phyloP scores from a whole-genome alignment of 1,140 invertebrate genomes.

The Proales similis region DNA sequence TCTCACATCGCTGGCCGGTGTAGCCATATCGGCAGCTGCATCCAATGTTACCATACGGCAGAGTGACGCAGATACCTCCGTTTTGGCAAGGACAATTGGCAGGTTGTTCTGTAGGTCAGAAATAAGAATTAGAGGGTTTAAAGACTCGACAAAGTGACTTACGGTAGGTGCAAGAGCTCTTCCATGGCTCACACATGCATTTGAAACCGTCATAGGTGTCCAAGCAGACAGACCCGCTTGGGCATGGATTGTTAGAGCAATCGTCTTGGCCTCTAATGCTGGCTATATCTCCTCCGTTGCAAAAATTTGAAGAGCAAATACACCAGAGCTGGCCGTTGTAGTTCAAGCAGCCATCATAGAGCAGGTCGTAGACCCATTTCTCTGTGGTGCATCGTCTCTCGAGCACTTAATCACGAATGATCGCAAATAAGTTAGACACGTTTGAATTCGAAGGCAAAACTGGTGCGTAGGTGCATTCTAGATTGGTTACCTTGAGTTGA shows the following conservation, averaged over 20 bases:
- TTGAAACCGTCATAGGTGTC: constrained; percentile 33
- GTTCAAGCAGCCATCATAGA: constrained; percentile 29
- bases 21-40: constrained; percentile 36
- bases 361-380: constrained; percentile 25
- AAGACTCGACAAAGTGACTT: not conserved
- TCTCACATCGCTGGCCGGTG: constrained; percentile 36
- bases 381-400: constrained; percentile 23
- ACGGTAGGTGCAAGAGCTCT: constrained; percentile 33
- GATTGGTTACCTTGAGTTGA: constrained; percentile 11
- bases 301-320: constrained; percentile 33
- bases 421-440: not conserved
- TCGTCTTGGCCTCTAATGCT: constrained; percentile 28
- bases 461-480: not conserved
- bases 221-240: constrained; percentile 15
- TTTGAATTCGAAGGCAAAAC: not conserved
- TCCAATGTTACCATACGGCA: constrained; percentile 29
- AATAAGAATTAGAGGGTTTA: not conserved
- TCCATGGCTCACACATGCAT: constrained; percentile 38
- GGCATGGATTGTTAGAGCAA: constrained; percentile 32
- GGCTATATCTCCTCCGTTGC: constrained; percentile 30
- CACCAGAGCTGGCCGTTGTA: constrained; percentile 33
- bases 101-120: not conserved
- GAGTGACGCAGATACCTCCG: constrained; percentile 25
- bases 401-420: no score
- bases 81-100: constrained; percentile 36